These are phyloP conservation scores for Lutjanus argentimaculatus DNA, from an alignment of 2,797 vertebrate species.

Conservation along the genomic window DNA sequence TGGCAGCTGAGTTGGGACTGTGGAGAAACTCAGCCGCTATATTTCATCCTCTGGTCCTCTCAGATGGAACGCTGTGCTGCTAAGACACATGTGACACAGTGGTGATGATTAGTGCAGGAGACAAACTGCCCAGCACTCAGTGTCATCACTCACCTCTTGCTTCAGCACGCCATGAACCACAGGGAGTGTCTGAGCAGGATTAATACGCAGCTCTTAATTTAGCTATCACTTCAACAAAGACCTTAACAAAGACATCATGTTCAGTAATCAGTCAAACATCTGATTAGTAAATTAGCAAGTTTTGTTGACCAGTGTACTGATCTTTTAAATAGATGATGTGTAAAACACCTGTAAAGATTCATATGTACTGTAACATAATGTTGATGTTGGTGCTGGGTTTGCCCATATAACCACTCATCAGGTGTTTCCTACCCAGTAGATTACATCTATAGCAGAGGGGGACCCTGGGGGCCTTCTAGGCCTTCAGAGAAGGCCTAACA, in stretches of 20 bases:
- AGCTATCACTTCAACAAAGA: slow-evolving; percentile 32
- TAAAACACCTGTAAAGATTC: background rate
- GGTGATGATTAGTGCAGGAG: slow-evolving; percentile 57
- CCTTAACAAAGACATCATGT: slow-evolving; percentile 8
- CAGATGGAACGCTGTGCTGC: slow-evolving; percentile 40
- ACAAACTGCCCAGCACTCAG: slow-evolving; percentile 47
- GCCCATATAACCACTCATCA: background rate
- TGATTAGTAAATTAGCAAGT: background rate
- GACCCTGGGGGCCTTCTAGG: no score
- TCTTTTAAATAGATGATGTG: background rate
- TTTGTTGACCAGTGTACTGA: background rate
- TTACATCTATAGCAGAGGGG: background rate
- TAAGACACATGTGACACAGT: slow-evolving; percentile 47
- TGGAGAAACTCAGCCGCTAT: slow-evolving; percentile 58
- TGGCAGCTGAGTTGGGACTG: slow-evolving; percentile 62
- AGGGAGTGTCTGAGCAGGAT: slow-evolving; percentile 36
- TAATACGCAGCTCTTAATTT: slow-evolving; percentile 34
- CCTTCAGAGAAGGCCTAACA: no score
- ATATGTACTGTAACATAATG: background rate
- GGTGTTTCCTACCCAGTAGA: background rate
- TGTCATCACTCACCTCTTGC: slow-evolving; percentile 57
- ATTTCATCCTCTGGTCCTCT: slow-evolving; percentile 74
- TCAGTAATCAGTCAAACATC: slow-evolving; percentile 22
- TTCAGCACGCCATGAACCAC: slow-evolving; percentile 26
- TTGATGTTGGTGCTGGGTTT: background rate